Percentiles rank a stretch among this genome's conserved stretches.
Conservation (phyloP, 2,888 invertebrate genomes). For the Cryptus viduatorius region DNA sequence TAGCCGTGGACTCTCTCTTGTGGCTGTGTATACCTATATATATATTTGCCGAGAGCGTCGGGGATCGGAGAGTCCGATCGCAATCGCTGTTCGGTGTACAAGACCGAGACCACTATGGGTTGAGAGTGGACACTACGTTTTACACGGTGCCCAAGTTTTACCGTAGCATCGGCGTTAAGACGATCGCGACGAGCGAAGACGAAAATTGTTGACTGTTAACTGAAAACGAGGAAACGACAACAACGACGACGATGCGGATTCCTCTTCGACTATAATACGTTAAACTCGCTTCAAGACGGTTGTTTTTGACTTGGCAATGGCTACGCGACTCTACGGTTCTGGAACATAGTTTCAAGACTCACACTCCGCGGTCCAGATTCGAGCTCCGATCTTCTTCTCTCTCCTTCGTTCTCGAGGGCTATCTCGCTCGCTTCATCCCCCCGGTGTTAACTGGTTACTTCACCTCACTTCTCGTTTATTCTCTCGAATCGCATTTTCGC, state of each 20-base stretch:
- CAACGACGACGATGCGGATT: background rate
- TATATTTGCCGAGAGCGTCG: slow-evolving; percentile 28
- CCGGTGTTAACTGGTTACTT: slow-evolving; percentile 13
- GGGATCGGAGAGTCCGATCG: slow-evolving; percentile 67
- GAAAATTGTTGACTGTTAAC: slow-evolving; percentile 51
- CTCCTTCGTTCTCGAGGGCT: slow-evolving; percentile 4
- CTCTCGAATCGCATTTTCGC: slow-evolving; percentile 4
- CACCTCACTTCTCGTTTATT: slow-evolving; percentile 29
- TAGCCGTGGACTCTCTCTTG: slow-evolving; percentile 21
- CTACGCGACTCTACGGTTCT: slow-evolving; percentile 31
- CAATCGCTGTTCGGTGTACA: slow-evolving; percentile 71
- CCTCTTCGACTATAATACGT: background rate
- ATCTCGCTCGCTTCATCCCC: slow-evolving; percentile 7
- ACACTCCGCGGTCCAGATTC: slow-evolving; percentile 43
- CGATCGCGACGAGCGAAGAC: slow-evolving; percentile 51
- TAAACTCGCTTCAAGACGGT: slow-evolving; percentile 12
- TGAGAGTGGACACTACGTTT: slow-evolving; percentile 65
- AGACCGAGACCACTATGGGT: slow-evolving; percentile 66
- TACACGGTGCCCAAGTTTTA: slow-evolving; percentile 62
- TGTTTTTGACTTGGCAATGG: slow-evolving; percentile 22
- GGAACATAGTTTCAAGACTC: slow-evolving; percentile 45
- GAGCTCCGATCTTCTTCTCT: slow-evolving; percentile 40
- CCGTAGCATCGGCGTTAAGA: slow-evolving; percentile 49
- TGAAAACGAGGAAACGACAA: slow-evolving; percentile 27
- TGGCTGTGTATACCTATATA: slow-evolving; percentile 2